Evolutionary conservation across 2,888 invertebrate genomes (phyloP).

Genomic region (Dryococelus australis): DNA sequence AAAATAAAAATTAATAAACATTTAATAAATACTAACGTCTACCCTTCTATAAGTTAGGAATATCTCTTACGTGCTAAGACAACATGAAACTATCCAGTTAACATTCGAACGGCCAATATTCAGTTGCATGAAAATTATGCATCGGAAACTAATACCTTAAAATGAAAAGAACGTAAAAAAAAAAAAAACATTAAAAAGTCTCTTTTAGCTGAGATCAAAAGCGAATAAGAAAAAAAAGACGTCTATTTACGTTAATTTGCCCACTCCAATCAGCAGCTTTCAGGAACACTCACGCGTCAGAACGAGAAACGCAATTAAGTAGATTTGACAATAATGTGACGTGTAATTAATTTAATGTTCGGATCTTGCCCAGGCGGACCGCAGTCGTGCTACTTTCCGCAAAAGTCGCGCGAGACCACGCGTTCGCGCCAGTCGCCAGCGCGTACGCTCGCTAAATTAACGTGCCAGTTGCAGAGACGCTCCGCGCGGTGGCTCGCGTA

Average conservation of each 20-base stretch:
- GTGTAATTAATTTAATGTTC: neutral
- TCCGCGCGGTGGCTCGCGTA: neutral
- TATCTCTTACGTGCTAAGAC: no score
- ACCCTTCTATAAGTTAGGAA: no score
- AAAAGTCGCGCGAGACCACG: neutral
- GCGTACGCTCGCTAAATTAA: neutral
- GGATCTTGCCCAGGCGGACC: neutral
- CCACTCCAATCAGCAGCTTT: neutral
- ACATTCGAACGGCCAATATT: no score
- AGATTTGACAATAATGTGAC: slow-evolving; percentile 11
- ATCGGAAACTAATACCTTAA: neutral
- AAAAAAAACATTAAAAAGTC: neutral
- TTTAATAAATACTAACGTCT: no score
- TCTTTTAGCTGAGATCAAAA: neutral
- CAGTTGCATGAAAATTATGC: neutral
- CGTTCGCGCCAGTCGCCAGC: neutral
- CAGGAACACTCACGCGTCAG: neutral
- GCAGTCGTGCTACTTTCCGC: neutral
- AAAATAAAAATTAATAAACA: no score
- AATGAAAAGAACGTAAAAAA: neutral
- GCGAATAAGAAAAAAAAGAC: neutral
- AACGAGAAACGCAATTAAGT: slow-evolving; percentile 9
- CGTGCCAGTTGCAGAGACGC: no score
- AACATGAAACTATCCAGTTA: no score
- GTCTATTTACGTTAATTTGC: neutral